Percentiles rank a stretch among this genome's conserved stretches.
Conservation (phyloP, 1,140 invertebrate species). For the Acromyrmex charruanus region DNA sequence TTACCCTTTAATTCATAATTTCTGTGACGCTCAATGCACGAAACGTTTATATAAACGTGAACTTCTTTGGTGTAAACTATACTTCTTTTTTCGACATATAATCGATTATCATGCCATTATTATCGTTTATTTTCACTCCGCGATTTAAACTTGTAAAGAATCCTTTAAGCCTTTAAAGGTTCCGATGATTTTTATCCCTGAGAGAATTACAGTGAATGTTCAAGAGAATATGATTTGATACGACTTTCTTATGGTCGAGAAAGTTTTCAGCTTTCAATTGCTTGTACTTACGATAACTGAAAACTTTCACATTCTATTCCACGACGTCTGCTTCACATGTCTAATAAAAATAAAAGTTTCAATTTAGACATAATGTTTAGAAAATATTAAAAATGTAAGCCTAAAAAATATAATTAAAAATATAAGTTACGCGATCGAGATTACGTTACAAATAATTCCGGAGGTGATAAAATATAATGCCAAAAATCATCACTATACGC, state of each 20-base stretch:
- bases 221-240: not conserved
- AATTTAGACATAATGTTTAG: not conserved
- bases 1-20: not conserved
- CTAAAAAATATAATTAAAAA: not conserved
- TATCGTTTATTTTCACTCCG: not conserved
- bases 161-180: not conserved
- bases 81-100: not conserved
- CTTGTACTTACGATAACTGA: not conserved
- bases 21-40: not conserved
- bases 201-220: constrained; percentile 15
- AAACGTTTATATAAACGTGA: not conserved
- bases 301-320: not conserved
- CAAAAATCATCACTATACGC: not conserved
- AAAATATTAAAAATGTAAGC: not conserved
- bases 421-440: not conserved
- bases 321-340: not conserved
- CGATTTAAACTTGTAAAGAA: not conserved
- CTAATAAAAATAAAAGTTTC: not conserved
- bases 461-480: not conserved
- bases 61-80: not conserved
- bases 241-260: not conserved
- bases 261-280: constrained; percentile 32
- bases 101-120: not conserved
- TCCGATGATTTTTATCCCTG: constrained; percentile 5
- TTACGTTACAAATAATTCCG: not conserved